Evolutionary conservation across 64 coral and sea anemone species (phyloP), one percentile per base, ranked within the genome.

Genomic region (Stylophora pistillata): DNA sequence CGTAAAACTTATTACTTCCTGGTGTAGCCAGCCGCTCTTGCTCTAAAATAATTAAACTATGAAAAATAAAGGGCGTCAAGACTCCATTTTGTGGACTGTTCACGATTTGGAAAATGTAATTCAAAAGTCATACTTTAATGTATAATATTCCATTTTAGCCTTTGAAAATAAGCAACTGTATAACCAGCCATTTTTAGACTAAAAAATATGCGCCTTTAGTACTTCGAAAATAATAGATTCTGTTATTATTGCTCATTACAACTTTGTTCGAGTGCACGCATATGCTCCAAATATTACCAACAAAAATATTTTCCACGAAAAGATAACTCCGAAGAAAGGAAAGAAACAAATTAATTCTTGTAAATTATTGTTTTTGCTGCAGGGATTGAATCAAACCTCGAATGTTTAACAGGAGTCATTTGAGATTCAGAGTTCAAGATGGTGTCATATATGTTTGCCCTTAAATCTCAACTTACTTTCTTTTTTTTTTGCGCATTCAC

Each of bases 131-230:
- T n/a, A n/a, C n/a, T n/a, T 0, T 47, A 47, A 47, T 47, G 37
- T 7, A 47, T 47, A 47, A 47, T 47, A 47, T 47, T 47, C 7
- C 37, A 47, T 47, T 47, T 47, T 47, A 47, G 7, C 37, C 37
- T 79, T 59, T 21, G 64, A 63, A 63, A 31, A 58, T 5, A 21
- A 1, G 27, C 41, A 55, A 82, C 30, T 82, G 63, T 64, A 11
- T 2, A 63, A 34, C 78, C 28, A 18, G 58, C 57, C 56, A 33
- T 10, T 31, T 82, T 68, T 25, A 82, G 20, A 32, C 30, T 11
- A 82, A 63, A 82, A 20, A 64, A 56, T 25, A 55, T 78, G 55
- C 62, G 47, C 41, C 17, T 34, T 64, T 82, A 64, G 26, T 64
- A 64, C 32, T 23, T 17, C 15, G 23, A 58, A 82, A 33, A 27